phyloP scores from a whole-genome alignment of 2,113 vertebrate species.

The Melanerpes formicivorus region DNA sequence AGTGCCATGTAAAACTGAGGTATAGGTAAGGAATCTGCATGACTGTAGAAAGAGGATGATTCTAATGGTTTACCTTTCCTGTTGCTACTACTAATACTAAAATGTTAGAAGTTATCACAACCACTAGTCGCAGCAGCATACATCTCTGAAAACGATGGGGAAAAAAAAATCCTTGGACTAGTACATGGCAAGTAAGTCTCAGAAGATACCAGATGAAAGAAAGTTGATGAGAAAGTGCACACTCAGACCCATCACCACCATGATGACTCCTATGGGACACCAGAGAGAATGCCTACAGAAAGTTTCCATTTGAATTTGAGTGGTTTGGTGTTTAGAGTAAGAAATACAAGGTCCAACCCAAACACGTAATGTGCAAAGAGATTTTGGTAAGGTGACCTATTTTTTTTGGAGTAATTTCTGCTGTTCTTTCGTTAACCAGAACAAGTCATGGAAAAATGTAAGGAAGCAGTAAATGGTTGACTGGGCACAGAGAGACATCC shows the following conservation, averaged over 20 bases:
- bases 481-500: neutral
- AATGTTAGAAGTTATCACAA: neutral
- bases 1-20: neutral
- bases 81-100: neutral
- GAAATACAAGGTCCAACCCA: neutral
- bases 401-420: neutral
- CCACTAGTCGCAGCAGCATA: neutral
- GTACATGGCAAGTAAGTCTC: neutral
- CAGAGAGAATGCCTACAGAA: neutral
- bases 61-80: neutral
- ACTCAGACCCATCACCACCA: neutral
- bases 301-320: neutral
- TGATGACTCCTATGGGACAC: neutral
- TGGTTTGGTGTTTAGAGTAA: neutral
- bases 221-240: neutral
- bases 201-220: neutral
- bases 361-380: neutral
- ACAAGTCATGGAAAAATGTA: neutral
- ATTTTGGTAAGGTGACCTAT: neutral
- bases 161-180: neutral
- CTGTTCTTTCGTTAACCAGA: neutral
- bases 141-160: neutral
- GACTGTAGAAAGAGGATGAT: neutral
- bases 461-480: neutral
- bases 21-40: neutral